phyloP scores from a whole-genome alignment of 1,140 invertebrate genomes.

The Ips typographus region DNA sequence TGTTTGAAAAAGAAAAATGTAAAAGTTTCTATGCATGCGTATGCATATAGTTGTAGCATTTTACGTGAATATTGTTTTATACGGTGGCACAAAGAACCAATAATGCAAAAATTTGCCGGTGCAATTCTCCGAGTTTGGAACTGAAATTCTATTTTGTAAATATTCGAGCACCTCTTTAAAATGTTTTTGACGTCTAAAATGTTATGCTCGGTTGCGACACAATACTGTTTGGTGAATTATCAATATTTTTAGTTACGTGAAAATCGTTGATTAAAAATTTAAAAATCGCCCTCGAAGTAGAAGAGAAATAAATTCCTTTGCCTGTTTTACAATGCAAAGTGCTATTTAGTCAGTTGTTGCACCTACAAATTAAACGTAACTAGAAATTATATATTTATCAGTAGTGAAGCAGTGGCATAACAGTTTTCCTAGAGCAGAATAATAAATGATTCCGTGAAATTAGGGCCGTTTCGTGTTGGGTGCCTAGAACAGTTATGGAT shows the following conservation, averaged over 20 bases:
- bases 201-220: background rate
- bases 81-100: background rate
- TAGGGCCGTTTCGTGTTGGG: background rate
- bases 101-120: background rate
- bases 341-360: constrained; percentile 28
- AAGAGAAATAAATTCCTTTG: constrained; percentile 12
- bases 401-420: constrained; percentile 8
- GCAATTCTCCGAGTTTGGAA: background rate
- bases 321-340: constrained; percentile 24
- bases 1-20: too few species aligned
- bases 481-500: background rate
- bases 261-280: constrained; percentile 11
- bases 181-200: background rate
- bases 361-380: constrained; percentile 30
- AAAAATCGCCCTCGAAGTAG: constrained; percentile 7
- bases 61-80: background rate
- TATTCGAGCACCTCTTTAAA: background rate
- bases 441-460: constrained; percentile 9
- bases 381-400: constrained; percentile 33
- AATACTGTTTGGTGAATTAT: background rate
- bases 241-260: background rate
- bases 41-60: too few species aligned
- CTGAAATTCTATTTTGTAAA: constrained; percentile 6
- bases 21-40: too few species aligned
- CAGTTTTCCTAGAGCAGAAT: constrained; percentile 13